phyloP scores from a whole-genome alignment of 2,797 vertebrate species.

The Ctenosaura bakeri region DNA sequence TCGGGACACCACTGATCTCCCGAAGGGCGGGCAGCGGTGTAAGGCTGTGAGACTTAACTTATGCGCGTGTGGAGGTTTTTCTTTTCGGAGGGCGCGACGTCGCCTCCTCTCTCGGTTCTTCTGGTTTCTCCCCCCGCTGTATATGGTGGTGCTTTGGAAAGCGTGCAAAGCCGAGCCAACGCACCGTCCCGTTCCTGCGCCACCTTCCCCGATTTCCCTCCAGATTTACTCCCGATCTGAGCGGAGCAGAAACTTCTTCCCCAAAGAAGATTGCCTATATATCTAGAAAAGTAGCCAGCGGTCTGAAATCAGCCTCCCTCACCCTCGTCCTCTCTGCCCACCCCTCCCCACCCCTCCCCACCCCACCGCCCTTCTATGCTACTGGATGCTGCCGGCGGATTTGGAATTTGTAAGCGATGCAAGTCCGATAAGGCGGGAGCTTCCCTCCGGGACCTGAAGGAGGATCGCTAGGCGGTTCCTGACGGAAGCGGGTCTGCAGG shows the following conservation, averaged over 20 bases:
- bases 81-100: background rate
- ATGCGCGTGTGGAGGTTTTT: too few species aligned
- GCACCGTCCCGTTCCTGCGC: background rate
- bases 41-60: conserved; percentile 53
- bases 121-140: background rate
- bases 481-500: conserved; percentile 86
- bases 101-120: background rate
- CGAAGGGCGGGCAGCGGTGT: conserved; percentile 38
- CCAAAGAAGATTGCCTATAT: background rate
- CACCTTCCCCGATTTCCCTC: background rate
- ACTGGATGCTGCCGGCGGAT: conserved; percentile 71
- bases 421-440: conserved; percentile 82
- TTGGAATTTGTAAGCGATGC: conserved; percentile 84
- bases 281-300: background rate
- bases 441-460: conserved; percentile 74
- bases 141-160: conserved; percentile 54
- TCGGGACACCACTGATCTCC: conserved; percentile 51
- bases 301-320: background rate
- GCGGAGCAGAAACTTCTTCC: background rate
- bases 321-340: background rate
- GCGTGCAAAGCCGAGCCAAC: conserved; percentile 27
- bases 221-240: conserved; percentile 38
- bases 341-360: background rate
- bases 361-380: conserved; percentile 54
- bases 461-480: conserved; percentile 82